A percentile compares a stretch with the other conserved stretches of the same genome.
These are phyloP conservation scores for Mionectes macconnelli DNA, from an alignment of 2,113 vertebrate species.

Conservation along the genomic window DNA sequence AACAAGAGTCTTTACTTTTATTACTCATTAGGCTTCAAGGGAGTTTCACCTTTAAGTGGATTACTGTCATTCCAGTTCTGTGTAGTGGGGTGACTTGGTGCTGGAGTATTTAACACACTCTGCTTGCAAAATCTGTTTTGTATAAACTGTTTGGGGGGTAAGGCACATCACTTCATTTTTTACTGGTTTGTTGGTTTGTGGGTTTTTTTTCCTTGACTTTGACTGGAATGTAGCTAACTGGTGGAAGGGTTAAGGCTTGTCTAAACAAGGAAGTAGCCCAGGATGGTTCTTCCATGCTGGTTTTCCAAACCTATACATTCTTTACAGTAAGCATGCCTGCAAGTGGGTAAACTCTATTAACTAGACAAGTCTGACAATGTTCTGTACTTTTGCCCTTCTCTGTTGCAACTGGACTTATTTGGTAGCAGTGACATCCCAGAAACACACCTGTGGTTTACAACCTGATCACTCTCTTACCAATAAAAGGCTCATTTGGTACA, in stretches of 20 bases:
- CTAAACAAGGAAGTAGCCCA: not conserved
- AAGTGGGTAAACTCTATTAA: not conserved
- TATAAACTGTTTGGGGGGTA: not conserved
- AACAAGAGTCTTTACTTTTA: conserved; percentile 34
- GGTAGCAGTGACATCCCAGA: not conserved
- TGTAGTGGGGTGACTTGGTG: not conserved
- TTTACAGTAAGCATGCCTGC: not conserved
- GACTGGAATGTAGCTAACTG: not conserved
- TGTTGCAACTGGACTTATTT: not conserved
- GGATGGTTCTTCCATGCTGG: not conserved
- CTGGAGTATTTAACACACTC: not conserved
- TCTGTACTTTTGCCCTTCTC: not conserved
- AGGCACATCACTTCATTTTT: not conserved
- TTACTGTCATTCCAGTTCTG: conserved; percentile 50
- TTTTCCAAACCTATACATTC: not conserved
- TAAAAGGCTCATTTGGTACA: not conserved
- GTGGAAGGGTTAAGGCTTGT: conserved; percentile 12
- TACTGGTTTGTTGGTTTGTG: too few species aligned
- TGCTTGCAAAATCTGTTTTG: not conserved
- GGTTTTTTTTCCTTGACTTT: not conserved
- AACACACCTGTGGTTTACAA: not conserved
- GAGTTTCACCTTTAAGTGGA: conserved; percentile 51
- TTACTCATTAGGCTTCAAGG: conserved; percentile 49
- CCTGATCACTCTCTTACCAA: not conserved
- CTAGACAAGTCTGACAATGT: not conserved